Conservation (phyloP, 2,113 vertebrate genomes). For the Athene cunicularia region DNA sequence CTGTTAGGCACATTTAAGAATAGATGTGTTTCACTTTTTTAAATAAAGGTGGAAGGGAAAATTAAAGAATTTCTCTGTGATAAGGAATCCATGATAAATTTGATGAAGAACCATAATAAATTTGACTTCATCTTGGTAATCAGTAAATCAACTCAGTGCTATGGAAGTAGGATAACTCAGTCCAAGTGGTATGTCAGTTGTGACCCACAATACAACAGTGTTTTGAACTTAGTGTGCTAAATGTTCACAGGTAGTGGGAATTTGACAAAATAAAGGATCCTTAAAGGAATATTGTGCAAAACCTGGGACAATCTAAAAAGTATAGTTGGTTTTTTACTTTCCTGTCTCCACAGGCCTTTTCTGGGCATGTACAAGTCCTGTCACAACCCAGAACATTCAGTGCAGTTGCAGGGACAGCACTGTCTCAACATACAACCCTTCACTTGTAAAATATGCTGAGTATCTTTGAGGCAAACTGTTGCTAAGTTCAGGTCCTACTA, state of each 20-base stretch:
- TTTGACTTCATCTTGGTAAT: not conserved
- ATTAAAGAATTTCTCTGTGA: not conserved
- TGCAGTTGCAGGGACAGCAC: not conserved
- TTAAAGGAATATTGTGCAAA: not conserved
- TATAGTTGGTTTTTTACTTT: not conserved
- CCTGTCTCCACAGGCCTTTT: not conserved
- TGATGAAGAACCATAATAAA: not conserved
- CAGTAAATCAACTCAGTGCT: not conserved
- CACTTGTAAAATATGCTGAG: not conserved
- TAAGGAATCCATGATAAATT: not conserved
- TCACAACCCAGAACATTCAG: not conserved
- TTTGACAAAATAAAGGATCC: not conserved
- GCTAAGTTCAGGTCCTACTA: not conserved
- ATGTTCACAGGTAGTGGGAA: not conserved
- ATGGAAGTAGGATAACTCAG: not conserved
- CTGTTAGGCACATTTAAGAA: not conserved
- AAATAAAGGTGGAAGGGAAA: not conserved
- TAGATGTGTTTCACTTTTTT: not conserved
- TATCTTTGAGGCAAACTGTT: not conserved
- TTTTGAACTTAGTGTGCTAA: not conserved
- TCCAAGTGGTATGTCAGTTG: not conserved
- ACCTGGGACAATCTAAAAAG: not conserved
- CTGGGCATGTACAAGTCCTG: fast-evolving
- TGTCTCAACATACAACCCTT: not conserved
- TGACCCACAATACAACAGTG: not conserved